These are phyloP conservation scores for Patella ulyssiponensis DNA, from an alignment of 2,888 invertebrate species.

Conservation along the genomic window DNA sequence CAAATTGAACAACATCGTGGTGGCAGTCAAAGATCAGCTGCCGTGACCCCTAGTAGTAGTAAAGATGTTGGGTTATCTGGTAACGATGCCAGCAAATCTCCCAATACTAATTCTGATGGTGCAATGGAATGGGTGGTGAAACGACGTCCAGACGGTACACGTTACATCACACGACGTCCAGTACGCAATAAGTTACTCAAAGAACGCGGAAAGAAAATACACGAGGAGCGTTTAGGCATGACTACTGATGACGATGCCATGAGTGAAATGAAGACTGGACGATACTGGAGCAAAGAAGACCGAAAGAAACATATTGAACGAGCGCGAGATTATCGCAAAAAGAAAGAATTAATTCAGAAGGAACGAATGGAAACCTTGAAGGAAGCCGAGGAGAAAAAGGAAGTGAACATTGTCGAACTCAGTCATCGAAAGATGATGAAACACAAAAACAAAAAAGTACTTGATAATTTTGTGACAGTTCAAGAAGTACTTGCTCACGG, in stretches of 20 bases:
- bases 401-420: slow-evolving; percentile 72
- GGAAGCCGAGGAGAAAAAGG: slow-evolving; percentile 71
- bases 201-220: slow-evolving; percentile 79
- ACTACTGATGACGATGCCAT: slow-evolving; percentile 85
- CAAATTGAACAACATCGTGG: slow-evolving; percentile 59
- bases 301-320: slow-evolving; percentile 82
- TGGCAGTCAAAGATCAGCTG: slow-evolving; percentile 22
- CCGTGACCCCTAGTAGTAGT: slow-evolving; percentile 23
- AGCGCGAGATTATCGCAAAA: slow-evolving; percentile 78
- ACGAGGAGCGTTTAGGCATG: slow-evolving; percentile 79
- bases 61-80: slow-evolving; percentile 33
- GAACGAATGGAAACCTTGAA: slow-evolving; percentile 70
- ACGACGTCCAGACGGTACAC: slow-evolving; percentile 81
- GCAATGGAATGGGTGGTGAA: slow-evolving; percentile 82
- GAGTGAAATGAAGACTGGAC: slow-evolving; percentile 82
- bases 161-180: slow-evolving; percentile 83
- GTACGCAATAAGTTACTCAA: slow-evolving; percentile 79
- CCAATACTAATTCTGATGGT: slow-evolving; percentile 49
- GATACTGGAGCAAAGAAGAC: slow-evolving; percentile 85
- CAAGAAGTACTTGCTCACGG: slow-evolving; percentile 78
- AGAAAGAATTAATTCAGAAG: slow-evolving; percentile 65
- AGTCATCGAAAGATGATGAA: slow-evolving; percentile 77
- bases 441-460: slow-evolving; percentile 74
- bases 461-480: slow-evolving; percentile 77
- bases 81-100: slow-evolving; percentile 28